phyloP scores from a whole-genome alignment of 2,888 invertebrate genomes.

The Hydriomena furcata region DNA sequence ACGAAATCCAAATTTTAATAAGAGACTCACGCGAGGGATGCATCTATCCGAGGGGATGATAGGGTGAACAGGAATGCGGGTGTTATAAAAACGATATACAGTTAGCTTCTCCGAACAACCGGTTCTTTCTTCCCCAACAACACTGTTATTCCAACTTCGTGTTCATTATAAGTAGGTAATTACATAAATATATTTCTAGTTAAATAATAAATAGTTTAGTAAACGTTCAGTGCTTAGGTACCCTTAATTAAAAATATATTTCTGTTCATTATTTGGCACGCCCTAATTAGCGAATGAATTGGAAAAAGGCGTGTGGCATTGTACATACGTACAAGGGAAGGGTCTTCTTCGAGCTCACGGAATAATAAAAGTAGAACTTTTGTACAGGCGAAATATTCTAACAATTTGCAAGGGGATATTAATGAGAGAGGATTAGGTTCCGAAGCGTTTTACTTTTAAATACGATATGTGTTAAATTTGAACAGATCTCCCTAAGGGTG shows the following conservation, averaged over 20 bases:
- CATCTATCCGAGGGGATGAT: conserved; percentile 53
- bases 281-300: no score
- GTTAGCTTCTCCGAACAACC: conserved; percentile 70
- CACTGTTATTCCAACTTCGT: conserved; percentile 52
- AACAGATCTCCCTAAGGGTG: conserved; percentile 77
- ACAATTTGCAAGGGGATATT: conserved; percentile 67
- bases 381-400: conserved; percentile 49
- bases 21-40: conserved; percentile 40
- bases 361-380: conserved; percentile 41
- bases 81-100: conserved; percentile 72
- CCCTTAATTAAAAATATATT: no score
- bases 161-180: conserved; percentile 4
- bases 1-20: conserved; percentile 13
- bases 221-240: not conserved
- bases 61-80: conserved; percentile 76
- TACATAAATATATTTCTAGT: not conserved
- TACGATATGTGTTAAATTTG: conserved; percentile 81
- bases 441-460: conserved; percentile 76
- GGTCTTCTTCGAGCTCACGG: conserved; percentile 12
- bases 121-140: conserved; percentile 50
- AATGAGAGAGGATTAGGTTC: conserved; percentile 72
- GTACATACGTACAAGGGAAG: conserved; percentile 15
- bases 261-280: no score
- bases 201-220: not conserved
- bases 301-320: no score